Conservation (phyloP, 2,113 vertebrate genomes). For the Eidolon helvum region DNA sequence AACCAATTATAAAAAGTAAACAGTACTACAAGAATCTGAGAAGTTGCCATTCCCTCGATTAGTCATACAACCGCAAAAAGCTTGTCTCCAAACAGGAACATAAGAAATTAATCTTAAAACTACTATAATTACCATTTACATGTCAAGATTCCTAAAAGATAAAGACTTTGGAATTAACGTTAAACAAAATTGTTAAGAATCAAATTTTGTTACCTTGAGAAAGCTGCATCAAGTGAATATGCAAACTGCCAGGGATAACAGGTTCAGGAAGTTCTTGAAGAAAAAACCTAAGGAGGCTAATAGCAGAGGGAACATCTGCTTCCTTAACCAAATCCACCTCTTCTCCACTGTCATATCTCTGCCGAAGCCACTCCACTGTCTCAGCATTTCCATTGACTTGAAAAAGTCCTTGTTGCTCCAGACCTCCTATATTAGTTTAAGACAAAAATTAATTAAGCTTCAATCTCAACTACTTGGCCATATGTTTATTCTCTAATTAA, state of each 20-base stretch:
- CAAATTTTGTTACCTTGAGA: constrained; percentile 89
- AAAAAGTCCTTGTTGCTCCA: constrained; percentile 98
- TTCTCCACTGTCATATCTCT: constrained; percentile 95
- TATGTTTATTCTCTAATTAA: constrained; percentile 53
- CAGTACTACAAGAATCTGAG: neutral
- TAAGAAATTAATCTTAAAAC: constrained; percentile 39
- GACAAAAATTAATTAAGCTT: constrained; percentile 54
- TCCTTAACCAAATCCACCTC: constrained; percentile 97
- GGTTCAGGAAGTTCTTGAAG: constrained; percentile 98
- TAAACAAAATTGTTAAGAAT: constrained; percentile 9
- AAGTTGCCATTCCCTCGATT: neutral
- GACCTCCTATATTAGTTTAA: constrained; percentile 85
- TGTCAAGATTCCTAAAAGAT: constrained; percentile 45
- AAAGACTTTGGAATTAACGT: constrained; percentile 21
- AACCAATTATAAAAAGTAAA: constrained; percentile 1
- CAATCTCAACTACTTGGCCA: neutral
- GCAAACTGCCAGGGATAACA: constrained; percentile 92
- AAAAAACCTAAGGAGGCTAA: constrained; percentile 97
- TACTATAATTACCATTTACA: constrained; percentile 15
- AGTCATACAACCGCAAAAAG: neutral
- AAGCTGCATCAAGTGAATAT: constrained; percentile 93
- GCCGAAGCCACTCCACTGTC: constrained; percentile 97
- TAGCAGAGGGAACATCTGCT: constrained; percentile 96
- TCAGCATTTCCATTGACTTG: constrained; percentile 98
- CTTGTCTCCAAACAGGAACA: neutral